Evolutionary conservation across 2,797 vertebrate species (phyloP), one percentile per base, ranked within the genome.

Genomic region (Karalla daura): DNA sequence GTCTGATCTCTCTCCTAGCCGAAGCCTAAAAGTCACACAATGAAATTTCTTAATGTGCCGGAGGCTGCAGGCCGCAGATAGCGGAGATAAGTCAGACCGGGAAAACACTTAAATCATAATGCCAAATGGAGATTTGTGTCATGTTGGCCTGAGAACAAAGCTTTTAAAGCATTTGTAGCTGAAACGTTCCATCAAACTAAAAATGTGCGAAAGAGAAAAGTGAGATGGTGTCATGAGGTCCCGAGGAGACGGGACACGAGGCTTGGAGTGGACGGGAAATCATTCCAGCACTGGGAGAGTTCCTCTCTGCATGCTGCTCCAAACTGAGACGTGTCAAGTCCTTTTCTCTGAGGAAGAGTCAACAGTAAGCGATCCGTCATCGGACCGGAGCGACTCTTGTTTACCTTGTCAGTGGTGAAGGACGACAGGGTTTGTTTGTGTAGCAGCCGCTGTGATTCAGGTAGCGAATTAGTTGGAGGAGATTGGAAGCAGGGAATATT

Each of bases 401-500:
- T 88, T 81, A 79, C 74, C 78, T 88, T 66, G 80, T 82, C 84
- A 76, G 63, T 56, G 20, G 7, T 65, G 72, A 82, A 76, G 74
- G 78, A 73, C 78, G 70, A 80, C 76, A 89, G 81, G 69, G 72
- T 80, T 61, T 74, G 80, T 81, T 81, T 69, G 81, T 80, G 82
- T 72, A 68, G 3, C 76, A 67, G 83, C 77, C 46, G 24, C 45
- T 7, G 66, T 32, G 79, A 78, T 79, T 80, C 86, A 86, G 85
- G 85, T 87, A 86, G 76, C 73, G 30, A 76, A 78, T 87, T 81
- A 84, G 65, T 70, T 66, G 4, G 45, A 76, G 62, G 78, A 84
- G 87, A 89, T 75, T 80, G 85, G 81, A 88, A 73, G 82, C 86
- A 85, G 90, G 87, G 87, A 89, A 91, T 88, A 84, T 88, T 89